phyloP scores from a whole-genome alignment of 2,113 vertebrate species.

The Potamarius usumacintae region DNA sequence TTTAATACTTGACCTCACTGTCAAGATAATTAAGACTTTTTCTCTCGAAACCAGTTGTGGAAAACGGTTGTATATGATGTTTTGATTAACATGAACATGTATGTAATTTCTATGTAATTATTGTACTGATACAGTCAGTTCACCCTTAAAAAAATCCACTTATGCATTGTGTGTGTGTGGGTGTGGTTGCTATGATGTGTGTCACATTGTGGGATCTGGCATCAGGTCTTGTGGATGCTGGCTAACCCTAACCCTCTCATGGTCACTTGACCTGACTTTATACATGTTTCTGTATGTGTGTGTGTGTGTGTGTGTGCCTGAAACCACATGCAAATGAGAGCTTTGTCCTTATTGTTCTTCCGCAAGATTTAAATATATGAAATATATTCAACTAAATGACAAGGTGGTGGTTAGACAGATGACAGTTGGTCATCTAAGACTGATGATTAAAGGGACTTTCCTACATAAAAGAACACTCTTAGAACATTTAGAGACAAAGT shows the following conservation, averaged over 20 bases:
- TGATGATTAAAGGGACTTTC: background rate
- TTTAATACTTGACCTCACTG: background rate
- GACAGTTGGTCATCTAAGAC: background rate
- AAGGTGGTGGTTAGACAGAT: background rate
- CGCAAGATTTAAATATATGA: slow-evolving; percentile 13
- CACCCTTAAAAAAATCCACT: background rate
- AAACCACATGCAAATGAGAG: slow-evolving; percentile 2
- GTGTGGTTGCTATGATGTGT: background rate
- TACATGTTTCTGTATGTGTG: background rate
- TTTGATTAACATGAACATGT: background rate
- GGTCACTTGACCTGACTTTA: background rate
- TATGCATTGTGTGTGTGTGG: background rate
- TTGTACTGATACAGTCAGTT: background rate
- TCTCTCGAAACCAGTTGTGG: background rate
- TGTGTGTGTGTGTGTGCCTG: background rate
- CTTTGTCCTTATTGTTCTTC: background rate
- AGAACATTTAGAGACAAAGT: background rate
- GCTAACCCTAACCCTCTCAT: background rate
- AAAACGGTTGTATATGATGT: background rate
- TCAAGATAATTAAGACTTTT: background rate
- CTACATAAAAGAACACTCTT: background rate
- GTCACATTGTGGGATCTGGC: background rate
- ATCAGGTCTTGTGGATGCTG: background rate
- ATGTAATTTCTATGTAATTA: background rate
- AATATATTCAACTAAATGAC: background rate